phyloP scores from a whole-genome alignment of 2,113 vertebrate genomes.

The Podarcis raffonei region DNA sequence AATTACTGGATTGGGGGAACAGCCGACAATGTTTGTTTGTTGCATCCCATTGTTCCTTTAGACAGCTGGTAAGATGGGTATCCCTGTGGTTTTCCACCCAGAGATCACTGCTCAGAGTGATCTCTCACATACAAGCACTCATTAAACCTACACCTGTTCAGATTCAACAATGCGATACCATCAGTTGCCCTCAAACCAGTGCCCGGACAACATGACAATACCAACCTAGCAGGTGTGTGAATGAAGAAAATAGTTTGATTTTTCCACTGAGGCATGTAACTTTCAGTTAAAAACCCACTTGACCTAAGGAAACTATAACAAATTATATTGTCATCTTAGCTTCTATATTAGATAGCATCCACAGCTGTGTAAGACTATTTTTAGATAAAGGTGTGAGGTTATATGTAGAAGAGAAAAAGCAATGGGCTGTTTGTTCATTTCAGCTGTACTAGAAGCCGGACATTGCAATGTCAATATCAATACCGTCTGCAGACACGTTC shows the following conservation, averaged over 20 bases:
- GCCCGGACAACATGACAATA: not conserved
- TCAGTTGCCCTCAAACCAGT: not conserved
- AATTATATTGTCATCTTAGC: not conserved
- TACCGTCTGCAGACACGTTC: slow-evolving; percentile 13
- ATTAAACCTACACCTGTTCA: not conserved
- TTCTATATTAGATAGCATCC: rapidly evolving
- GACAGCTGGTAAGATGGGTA: not conserved
- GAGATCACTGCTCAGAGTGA: not conserved
- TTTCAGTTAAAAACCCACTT: not conserved
- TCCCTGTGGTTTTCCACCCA: not conserved
- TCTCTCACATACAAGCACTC: not conserved
- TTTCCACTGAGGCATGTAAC: not conserved
- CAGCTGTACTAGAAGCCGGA: not conserved
- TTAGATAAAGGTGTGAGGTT: not conserved
- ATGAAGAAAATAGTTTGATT: not conserved
- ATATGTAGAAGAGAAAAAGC: not conserved
- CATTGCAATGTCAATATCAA: not conserved
- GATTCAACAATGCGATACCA: not conserved
- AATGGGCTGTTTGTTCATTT: not conserved
- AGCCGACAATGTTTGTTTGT: not conserved
- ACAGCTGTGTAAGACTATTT: rapidly evolving
- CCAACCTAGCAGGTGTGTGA: not conserved
- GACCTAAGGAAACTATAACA: not conserved
- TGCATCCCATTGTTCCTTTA: not conserved
- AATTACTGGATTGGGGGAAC: not conserved